Conservation (phyloP, 2,888 invertebrate genomes). For the Lacanobia wlatinum region DNA sequence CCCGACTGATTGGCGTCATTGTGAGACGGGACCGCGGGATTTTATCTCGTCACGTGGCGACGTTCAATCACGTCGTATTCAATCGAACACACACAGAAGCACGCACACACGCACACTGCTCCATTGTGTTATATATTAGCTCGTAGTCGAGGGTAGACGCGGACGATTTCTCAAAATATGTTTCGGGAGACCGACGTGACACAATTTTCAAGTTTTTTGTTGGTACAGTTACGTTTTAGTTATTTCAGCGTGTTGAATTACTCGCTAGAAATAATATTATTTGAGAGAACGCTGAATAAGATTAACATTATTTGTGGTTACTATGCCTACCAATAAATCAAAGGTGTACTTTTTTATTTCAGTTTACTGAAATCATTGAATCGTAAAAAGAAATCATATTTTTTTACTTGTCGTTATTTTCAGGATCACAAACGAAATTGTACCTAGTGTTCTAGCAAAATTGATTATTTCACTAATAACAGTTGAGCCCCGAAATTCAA, state of each 20-base stretch:
- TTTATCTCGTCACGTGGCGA: conserved; percentile 72
- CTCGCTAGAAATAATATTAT: conserved; percentile 18
- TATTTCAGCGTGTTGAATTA: conserved; percentile 16
- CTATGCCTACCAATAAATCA: not conserved
- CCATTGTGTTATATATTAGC: conserved; percentile 60
- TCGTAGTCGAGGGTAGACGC: conserved; percentile 28
- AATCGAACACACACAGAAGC: conserved; percentile 67
- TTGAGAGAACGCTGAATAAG: conserved; percentile 3
- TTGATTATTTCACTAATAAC: not conserved
- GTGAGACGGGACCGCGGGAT: conserved; percentile 73
- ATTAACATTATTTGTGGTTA: conserved; percentile 6
- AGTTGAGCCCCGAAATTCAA: not conserved
- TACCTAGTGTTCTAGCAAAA: not conserved
- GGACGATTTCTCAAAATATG: conserved; percentile 58
- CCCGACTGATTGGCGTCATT: conserved; percentile 82
- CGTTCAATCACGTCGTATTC: conserved; percentile 81
- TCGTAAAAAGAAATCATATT: not conserved
- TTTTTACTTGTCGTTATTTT: not conserved
- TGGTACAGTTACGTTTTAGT: conserved; percentile 30
- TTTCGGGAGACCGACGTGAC: conserved; percentile 48
- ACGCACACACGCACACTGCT: conserved; percentile 34
- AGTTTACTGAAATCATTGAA: not conserved
- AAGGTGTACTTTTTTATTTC: not conserved
- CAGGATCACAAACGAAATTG: not conserved
- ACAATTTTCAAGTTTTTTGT: conserved; percentile 43